Evolutionary conservation across 2,888 invertebrate genomes (phyloP), one percentile per base, ranked within the genome.

Genomic region (Anthrax anthrax): DNA sequence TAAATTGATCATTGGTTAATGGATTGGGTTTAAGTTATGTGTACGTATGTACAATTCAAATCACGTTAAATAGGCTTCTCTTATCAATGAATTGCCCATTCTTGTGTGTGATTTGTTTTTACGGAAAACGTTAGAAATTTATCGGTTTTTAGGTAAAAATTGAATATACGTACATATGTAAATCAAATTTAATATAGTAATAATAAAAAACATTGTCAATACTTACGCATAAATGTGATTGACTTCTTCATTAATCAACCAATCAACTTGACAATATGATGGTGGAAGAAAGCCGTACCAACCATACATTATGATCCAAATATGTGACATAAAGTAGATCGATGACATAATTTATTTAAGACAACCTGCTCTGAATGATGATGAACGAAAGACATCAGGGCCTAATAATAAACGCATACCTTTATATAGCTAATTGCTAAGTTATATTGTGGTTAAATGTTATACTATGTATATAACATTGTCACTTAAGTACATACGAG

Each of bases 61-160:
- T 49, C 49, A 49, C 49, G 49, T 47, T 46, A 49, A 49, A 41
- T 49, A 39, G 49, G 47, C 41, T 47, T 47, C 47, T 46, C 42
- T 39, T 42, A 23, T 23, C 23, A 8, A 23, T 23, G 23, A 23
- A 23, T 23, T 23, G 23, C 8, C 23, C n/a, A n/a, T n/a, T n/a
- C n/a, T n/a, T n/a, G n/a, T n/a, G n/a, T n/a, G n/a, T n/a, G n/a
- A n/a, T n/a, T n/a, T n/a, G 8, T 23, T 47, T 42, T 49, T 49
- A 42, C 44, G 36, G 42, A 47, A 49, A 49, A 49, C 47, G 42
- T 44, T 44, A 42, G 44, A 47, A 39, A 44, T 49, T 42, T 47
- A 34, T 32, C 39, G 17, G 34, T 17, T 29, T 45, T 40, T 45
- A 36, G 34, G 44, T 45, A 39, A 34, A 40, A 45, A 45, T 39